Percentiles rank a stretch among this genome's conserved stretches.
Evolutionary conservation across 1,140 invertebrate species (phyloP).

Genomic region (Drosophila cardini): DNA sequence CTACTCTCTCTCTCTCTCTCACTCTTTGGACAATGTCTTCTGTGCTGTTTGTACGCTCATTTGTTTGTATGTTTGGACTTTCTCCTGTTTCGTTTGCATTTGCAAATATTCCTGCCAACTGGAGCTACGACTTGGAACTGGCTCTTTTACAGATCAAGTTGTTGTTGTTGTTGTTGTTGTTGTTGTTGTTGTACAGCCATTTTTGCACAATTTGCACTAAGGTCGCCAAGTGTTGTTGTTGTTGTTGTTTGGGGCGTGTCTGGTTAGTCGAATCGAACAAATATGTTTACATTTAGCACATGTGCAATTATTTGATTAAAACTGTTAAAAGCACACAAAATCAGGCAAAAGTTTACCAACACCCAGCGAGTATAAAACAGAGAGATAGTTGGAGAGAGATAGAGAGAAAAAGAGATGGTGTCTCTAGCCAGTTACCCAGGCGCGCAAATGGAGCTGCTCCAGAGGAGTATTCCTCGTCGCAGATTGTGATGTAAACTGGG

Average conservation of each 20-base stretch:
- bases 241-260: constrained; percentile 70
- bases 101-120: constrained; percentile 81
- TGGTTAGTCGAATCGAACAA: constrained; percentile 84
- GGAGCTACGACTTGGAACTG: constrained; percentile 61
- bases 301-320: constrained; percentile 85
- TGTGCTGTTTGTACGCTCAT: constrained; percentile 83
- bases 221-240: constrained; percentile 32
- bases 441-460: constrained; percentile 76
- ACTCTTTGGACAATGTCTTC: constrained; percentile 54
- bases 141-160: constrained; percentile 4
- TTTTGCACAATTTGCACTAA: constrained; percentile 73
- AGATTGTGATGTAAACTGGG: constrained; percentile 78
- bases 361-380: constrained; percentile 34
- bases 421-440: constrained; percentile 16
- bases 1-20: neutral
- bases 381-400: no score
- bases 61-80: constrained; percentile 85
- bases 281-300: constrained; percentile 85
- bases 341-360: constrained; percentile 83
- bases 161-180: constrained; percentile 34
- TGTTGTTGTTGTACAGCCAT: constrained; percentile 59
- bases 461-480: constrained; percentile 53
- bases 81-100: constrained; percentile 85
- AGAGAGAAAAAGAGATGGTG: constrained; percentile 9
- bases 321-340: constrained; percentile 84